Percentiles rank a stretch among this genome's conserved stretches.
Conservation (phyloP, 2,797 vertebrate species). For the Mormyrus hasselquistii region DNA sequence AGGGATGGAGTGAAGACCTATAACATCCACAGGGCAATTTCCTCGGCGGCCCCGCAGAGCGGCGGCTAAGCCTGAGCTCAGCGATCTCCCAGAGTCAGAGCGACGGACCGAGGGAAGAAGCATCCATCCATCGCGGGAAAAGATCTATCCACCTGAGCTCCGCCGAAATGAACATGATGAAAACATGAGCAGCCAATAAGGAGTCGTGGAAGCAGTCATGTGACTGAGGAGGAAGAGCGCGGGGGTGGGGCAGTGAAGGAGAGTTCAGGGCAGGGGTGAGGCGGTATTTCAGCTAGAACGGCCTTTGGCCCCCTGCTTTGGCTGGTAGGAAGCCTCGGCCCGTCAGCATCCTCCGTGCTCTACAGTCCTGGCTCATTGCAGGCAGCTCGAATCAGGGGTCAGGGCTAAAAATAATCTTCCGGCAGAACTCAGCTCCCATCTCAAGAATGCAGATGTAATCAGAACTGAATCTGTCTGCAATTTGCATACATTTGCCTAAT, state of each 20-base stretch:
- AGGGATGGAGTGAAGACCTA: not conserved
- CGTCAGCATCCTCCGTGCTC: not conserved
- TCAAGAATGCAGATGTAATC: not conserved
- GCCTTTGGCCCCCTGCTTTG: not conserved
- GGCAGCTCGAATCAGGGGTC: not conserved
- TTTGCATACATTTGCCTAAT: conserved; percentile 3
- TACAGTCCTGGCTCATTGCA: not conserved
- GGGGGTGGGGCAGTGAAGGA: not conserved
- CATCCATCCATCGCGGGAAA: not conserved
- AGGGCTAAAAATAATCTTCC: not conserved
- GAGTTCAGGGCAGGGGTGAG: not conserved
- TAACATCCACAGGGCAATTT: not conserved
- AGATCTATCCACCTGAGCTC: not conserved
- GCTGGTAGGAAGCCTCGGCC: not conserved
- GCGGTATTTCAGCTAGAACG: not conserved
- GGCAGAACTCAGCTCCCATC: not conserved
- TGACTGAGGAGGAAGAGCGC: not conserved
- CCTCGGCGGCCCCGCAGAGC: not conserved
- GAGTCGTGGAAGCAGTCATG: not conserved
- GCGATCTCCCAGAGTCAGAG: not conserved
- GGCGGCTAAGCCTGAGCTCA: not conserved
- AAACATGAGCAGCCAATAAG: not conserved
- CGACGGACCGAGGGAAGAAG: not conserved
- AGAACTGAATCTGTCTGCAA: not conserved
- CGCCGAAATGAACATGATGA: not conserved